Conservation (phyloP, 2,797 vertebrate genomes). For the Darevskia nairensis region DNA sequence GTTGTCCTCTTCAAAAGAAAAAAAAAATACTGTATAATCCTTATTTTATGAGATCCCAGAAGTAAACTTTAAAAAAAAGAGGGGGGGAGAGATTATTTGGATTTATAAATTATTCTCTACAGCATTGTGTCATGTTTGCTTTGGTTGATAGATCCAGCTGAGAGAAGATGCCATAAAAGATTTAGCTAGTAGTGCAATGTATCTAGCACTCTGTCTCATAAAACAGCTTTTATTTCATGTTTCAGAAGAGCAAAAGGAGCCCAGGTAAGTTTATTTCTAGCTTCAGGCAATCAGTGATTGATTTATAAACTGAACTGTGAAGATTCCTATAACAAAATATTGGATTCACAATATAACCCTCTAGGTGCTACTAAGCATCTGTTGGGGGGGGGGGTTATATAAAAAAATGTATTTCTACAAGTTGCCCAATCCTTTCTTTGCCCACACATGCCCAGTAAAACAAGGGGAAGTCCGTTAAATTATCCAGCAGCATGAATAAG, state of each 20-base stretch:
- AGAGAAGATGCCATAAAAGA: neutral
- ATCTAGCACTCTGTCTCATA: neutral
- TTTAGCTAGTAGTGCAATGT: neutral
- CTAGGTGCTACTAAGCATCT: neutral
- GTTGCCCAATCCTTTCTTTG: neutral
- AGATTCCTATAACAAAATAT: neutral
- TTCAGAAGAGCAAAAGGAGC: neutral
- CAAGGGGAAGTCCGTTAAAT: neutral
- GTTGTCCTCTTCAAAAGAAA: neutral
- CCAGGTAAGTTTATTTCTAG: neutral
- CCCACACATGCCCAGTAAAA: neutral
- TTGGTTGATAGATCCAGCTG: neutral
- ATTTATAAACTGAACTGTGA: slow-evolving; percentile 1
- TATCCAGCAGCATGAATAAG: neutral
- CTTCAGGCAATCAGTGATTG: neutral
- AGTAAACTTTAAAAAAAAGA: neutral
- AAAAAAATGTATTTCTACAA: neutral
- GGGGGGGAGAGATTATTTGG: neutral
- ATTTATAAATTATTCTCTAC: neutral
- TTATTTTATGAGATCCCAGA: neutral
- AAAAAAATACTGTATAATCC: too few species aligned
- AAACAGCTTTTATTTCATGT: neutral
- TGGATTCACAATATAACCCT: neutral
- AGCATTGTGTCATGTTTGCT: neutral
- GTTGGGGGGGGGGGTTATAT: too few species aligned